These are phyloP conservation scores for Anadara kagoshimensis DNA, from an alignment of 1,140 invertebrate genomes.

Conservation along the genomic window DNA sequence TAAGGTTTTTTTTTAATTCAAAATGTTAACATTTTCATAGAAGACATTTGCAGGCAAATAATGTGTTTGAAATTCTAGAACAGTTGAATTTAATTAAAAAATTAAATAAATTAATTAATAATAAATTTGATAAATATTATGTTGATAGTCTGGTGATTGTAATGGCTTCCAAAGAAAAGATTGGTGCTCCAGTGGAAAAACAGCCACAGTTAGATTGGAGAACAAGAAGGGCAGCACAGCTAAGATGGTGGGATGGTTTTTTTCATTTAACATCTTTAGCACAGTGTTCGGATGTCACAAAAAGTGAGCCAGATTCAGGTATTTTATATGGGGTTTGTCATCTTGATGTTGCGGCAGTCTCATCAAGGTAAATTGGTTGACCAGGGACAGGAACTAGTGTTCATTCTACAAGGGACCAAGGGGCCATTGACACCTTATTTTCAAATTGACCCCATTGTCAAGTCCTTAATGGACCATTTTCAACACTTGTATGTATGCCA, in stretches of 20 bases:
- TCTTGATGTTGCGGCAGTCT: no score
- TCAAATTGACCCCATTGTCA: no score
- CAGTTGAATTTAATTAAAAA: not conserved
- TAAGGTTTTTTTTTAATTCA: no score
- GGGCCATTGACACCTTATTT: no score
- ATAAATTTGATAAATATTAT: not conserved
- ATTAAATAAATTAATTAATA: not conserved
- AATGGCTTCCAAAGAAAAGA: conserved; percentile 3
- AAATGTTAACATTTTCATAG: no score
- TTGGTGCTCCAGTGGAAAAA: conserved; percentile 28
- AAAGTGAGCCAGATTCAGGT: not conserved
- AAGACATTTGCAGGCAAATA: no score
- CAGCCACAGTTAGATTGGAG: conserved; percentile 20
- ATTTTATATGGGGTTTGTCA: no score
- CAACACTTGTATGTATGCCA: no score
- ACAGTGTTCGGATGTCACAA: conserved; percentile 17
- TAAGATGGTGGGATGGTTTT: conserved; percentile 18
- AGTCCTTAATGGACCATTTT: no score
- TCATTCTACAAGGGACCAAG: no score
- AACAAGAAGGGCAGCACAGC: conserved; percentile 3
- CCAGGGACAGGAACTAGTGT: no score
- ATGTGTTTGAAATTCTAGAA: not conserved
- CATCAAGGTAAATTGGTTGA: no score
- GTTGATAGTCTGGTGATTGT: not conserved
- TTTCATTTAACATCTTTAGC: conserved; percentile 22